Evolutionary conservation across 1,140 invertebrate species (phyloP), one percentile per base, ranked within the genome.

Genomic region (Cecropterus lyciades): DNA sequence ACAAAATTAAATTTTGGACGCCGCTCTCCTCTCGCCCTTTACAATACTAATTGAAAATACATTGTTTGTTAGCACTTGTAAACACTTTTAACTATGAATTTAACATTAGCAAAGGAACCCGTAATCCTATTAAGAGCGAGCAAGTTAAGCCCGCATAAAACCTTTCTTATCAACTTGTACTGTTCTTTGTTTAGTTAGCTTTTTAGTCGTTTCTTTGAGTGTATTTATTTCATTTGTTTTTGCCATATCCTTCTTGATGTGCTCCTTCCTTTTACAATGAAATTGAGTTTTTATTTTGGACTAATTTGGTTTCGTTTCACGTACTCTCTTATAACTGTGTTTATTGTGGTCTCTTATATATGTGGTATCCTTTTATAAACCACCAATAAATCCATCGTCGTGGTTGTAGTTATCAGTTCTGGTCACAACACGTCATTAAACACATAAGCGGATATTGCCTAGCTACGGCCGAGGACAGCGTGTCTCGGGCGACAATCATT

Each of bases 91-190:
- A 53, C 51, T 53, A 53, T 53, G 51, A 53, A 53, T 53, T 53
- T 53, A 37, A 53, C 51, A 53, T 53, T 17, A 37, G 51, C 51
- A 17, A 53, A 53, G 30, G 37, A 53, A 15, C 30, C 30, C 51
- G 2, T 11, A 53, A 53, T 53, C 30, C 30, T 11, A 52, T 52
- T 27, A 52, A 33, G 49, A 30, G 27, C 24, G 24, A 52, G 49
- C 49, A 53, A 53, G 51, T 16, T 53, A 37, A 53, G 51, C 27
- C 49, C 49, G 49, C 49, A 52, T 53, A 30, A 53, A 37, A 33
- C 49, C 24, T 52, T 52, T 52, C 49, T 52, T 52, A 52, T 15
- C 49, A 52, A 52, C 48, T 52, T 17, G 20, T 27, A 24, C 49
- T 30, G 48, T 30, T 52, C 51, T 52, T 37, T 52, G 51, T 52